These are phyloP conservation scores for Philaenus spumarius DNA, from an alignment of 1,140 invertebrate genomes.

Conservation along the genomic window DNA sequence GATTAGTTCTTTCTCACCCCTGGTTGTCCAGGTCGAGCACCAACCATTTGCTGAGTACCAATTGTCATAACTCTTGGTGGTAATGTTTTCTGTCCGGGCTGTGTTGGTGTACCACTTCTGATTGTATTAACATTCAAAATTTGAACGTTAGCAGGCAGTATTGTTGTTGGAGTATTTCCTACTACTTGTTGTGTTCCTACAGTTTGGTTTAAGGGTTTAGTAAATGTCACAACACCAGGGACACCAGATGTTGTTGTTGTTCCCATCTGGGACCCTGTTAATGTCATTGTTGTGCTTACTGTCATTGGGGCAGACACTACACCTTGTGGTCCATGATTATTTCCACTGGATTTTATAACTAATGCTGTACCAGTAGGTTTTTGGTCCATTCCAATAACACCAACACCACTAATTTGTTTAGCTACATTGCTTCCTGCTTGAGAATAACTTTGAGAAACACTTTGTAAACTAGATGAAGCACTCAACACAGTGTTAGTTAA, in stretches of 20 bases:
- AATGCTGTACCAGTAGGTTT: slow-evolving; percentile 55
- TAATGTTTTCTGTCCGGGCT: slow-evolving; percentile 63
- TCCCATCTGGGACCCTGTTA: slow-evolving; percentile 34
- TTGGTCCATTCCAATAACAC: slow-evolving; percentile 28
- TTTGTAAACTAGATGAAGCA: slow-evolving; percentile 30
- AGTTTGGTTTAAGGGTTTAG: slow-evolving; percentile 45
- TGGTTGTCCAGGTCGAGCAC: slow-evolving; percentile 66
- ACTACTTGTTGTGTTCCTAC: slow-evolving; percentile 48
- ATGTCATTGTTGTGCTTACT: slow-evolving; percentile 48
- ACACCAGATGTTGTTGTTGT: slow-evolving; percentile 35
- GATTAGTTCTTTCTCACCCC: slow-evolving; percentile 66
- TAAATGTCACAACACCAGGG: slow-evolving; percentile 45
- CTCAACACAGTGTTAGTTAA: slow-evolving; percentile 41
- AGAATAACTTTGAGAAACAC: slow-evolving; percentile 28
- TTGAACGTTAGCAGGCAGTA: slow-evolving; percentile 68
- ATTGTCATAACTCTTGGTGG: slow-evolving; percentile 67
- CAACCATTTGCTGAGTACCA: slow-evolving; percentile 70
- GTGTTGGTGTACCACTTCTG: slow-evolving; percentile 57
- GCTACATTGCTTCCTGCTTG: slow-evolving; percentile 26
- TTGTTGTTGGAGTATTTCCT: slow-evolving; percentile 47
- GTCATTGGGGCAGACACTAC: slow-evolving; percentile 64
- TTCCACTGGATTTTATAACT: slow-evolving; percentile 58
- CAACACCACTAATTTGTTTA: slow-evolving; percentile 28
- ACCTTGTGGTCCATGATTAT: slow-evolving; percentile 35
- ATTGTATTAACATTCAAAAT: slow-evolving; percentile 71